Conservation (phyloP, 2,113 vertebrate species). For the Macroglossus sobrinus region DNA sequence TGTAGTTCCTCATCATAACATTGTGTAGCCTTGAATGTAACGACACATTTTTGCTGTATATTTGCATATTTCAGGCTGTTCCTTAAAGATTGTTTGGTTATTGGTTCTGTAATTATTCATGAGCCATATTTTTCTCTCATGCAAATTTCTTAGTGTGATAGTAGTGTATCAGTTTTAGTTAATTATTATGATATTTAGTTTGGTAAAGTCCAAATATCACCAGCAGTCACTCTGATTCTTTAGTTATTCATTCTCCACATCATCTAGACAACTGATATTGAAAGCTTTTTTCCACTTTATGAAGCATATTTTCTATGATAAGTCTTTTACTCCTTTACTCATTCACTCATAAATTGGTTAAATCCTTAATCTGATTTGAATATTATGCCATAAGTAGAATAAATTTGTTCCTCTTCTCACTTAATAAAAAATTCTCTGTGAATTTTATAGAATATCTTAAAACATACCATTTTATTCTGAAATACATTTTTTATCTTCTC, state of each 20-base stretch:
- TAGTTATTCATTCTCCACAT: not conserved
- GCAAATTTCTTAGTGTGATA: not conserved
- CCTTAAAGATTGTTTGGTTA: not conserved
- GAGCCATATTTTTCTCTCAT: not conserved
- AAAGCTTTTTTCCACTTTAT: not conserved
- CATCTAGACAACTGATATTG: not conserved
- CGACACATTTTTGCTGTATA: not conserved
- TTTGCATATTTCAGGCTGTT: not conserved
- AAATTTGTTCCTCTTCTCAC: not conserved
- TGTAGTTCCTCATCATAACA: not conserved
- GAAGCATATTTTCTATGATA: not conserved
- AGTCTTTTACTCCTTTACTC: not conserved
- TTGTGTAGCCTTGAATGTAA: not conserved
- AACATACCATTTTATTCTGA: not conserved
- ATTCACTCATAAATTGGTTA: not conserved
- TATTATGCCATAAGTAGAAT: not conserved
- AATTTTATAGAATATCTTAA: not conserved
- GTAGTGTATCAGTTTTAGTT: not conserved
- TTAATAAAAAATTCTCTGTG: not conserved
- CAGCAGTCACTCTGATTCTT: not conserved
- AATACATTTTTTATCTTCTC: not conserved
- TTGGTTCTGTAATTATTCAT: not conserved
- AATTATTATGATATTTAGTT: not conserved
- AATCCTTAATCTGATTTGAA: not conserved
- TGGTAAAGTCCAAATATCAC: not conserved